Base-by-base conservation (phyloP, 2,113 vertebrate genomes). In the Paramisgurnus dabryanus region DNA sequence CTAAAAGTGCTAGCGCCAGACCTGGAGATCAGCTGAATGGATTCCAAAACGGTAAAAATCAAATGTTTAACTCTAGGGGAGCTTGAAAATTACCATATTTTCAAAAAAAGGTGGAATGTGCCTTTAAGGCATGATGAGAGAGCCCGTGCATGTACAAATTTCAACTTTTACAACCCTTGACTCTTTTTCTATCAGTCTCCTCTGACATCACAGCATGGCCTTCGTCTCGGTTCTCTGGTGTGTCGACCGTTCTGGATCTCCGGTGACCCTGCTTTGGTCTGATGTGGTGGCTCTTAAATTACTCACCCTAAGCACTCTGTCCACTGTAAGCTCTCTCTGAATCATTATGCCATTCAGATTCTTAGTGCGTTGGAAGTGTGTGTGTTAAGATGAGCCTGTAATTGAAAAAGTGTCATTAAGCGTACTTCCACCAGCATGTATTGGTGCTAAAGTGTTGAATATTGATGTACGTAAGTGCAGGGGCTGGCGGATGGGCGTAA, bases 171-270 rank as follows among this genome's bases (percentile, higher is more conserved):
- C 22, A 0, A 22, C 22, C 22, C 22, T 22, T 22, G 22, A 22
- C 22, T 22, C 22, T 22, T 22, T 22, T 22, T 67, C 50, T 73
- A 64, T 43, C 39, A 22, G 12, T 58, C 34, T 60, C 79, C 4
- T 34, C 50, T 82, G 76, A 83, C 86, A 60, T 87, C 85, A 85
- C 78, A 57, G 80, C 83, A 86, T 68, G 85, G 83, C 75, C 87
- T 90, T 87, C 86, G 89, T 87, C 47, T 86, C 82, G 45, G 78
- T 85, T 88, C 89, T 90, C 87, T 85, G 84, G 88, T 91, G 87
- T 88, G 87, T 86, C 83, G 90, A 92, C 89, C 88, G 87, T 89
- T 90, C 86, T 90, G 92, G 92, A 85, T 87, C 91, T 90, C 83
- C 82, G 41, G 84, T 89, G 89, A 84, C 89, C 90, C 85, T 86